Evolutionary conservation across 2,113 vertebrate species (phyloP).

Genomic region (Thomomys bottae): DNA sequence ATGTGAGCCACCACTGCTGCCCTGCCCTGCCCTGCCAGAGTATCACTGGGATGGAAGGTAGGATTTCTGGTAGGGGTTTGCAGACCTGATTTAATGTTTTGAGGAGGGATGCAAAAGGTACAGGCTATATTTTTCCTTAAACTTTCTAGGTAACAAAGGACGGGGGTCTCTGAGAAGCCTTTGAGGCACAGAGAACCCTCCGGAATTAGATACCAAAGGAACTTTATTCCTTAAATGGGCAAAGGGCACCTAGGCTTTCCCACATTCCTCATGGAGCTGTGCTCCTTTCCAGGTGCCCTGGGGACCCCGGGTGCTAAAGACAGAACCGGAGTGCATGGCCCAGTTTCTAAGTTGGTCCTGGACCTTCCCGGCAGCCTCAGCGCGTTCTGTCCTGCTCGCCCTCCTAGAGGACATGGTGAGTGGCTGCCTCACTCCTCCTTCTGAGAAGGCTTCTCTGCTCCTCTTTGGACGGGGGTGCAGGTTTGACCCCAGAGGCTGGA

Average conservation of each 20-base stretch:
- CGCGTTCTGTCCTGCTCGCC: background rate
- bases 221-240: constrained; percentile 17
- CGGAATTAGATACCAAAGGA: background rate
- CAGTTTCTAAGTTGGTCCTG: constrained; percentile 53
- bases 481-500: background rate
- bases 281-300: constrained; percentile 50
- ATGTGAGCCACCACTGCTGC: too few relatives aligned
- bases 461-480: background rate
- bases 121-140: background rate
- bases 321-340: constrained; percentile 47
- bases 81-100: background rate
- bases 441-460: background rate
- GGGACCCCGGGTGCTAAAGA: constrained; percentile 59
- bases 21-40: background rate
- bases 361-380: background rate
- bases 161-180: background rate
- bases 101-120: too few relatives aligned
- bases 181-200: background rate
- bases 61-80: background rate
- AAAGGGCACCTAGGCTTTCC: background rate
- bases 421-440: background rate
- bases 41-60: background rate
- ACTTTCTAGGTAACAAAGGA: background rate
- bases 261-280: constrained; percentile 21
- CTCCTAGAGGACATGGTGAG: background rate